Evolutionary conservation across 1,140 invertebrate species (phyloP).

Genomic region (Ephestia elutella): DNA sequence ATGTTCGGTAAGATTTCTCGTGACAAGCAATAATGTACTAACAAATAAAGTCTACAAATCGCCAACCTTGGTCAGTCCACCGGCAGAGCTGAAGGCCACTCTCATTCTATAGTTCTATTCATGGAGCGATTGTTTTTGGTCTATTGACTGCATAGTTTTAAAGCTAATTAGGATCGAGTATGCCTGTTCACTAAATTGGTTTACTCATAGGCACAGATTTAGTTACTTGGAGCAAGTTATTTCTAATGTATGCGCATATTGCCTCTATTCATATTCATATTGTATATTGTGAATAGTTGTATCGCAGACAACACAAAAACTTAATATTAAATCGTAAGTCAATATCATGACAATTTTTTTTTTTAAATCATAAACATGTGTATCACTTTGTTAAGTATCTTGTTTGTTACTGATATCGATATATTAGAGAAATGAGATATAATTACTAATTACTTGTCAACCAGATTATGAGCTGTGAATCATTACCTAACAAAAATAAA

Average conservation of each 20-base stretch:
- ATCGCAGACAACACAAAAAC: too few relatives aligned
- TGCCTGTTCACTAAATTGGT: too few relatives aligned
- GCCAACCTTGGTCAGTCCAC: conserved; percentile 33
- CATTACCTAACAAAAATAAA: neutral
- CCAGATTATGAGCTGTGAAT: neutral
- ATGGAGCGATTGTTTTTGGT: conserved; percentile 31
- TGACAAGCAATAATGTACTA: conserved; percentile 5
- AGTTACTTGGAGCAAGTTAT: too few relatives aligned
- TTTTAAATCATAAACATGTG: too few relatives aligned
- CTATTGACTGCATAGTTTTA: conserved; percentile 16
- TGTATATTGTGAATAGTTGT: too few relatives aligned
- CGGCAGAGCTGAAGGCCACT: conserved; percentile 34
- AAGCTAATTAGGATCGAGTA: neutral
- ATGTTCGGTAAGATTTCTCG: neutral
- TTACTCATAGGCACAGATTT: neutral
- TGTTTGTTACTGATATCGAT: neutral
- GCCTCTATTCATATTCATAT: too few relatives aligned
- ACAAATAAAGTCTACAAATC: conserved; percentile 8
- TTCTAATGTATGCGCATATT: too few relatives aligned
- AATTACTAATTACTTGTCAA: neutral
- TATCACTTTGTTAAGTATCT: too few relatives aligned
- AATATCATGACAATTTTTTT: too few relatives aligned
- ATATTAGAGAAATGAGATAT: neutral
- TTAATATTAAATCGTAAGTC: too few relatives aligned
- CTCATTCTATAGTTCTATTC: conserved; percentile 32